phyloP scores from a whole-genome alignment of 2,888 invertebrate genomes.

The Drosophila koepferae region DNA sequence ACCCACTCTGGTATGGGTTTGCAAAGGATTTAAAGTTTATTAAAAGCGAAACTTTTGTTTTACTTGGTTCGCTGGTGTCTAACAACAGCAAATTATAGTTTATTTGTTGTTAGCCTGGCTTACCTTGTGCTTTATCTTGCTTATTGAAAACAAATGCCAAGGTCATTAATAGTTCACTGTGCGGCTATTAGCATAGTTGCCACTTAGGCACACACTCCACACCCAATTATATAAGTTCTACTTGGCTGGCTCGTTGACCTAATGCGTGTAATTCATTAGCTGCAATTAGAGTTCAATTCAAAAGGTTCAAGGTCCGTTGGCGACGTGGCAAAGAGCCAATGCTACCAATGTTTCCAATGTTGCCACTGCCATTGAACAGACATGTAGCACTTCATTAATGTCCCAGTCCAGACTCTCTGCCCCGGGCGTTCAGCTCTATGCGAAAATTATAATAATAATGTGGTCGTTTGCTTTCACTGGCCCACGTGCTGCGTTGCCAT shows the following conservation, averaged over 20 bases:
- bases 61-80: background rate
- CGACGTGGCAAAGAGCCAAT: constrained; percentile 15
- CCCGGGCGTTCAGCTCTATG: background rate
- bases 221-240: constrained; percentile 17
- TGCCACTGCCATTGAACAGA: constrained; percentile 35
- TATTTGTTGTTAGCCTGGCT: background rate
- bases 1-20: background rate
- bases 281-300: constrained; percentile 77
- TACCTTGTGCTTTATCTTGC: background rate
- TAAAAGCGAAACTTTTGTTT: background rate
- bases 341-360: constrained; percentile 13
- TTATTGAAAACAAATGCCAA: background rate
- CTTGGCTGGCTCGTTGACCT: constrained; percentile 53
- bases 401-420: background rate
- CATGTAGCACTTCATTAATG: constrained; percentile 68
- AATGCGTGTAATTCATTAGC: constrained; percentile 72
- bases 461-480: constrained; percentile 70
- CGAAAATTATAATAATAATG: constrained; percentile 69
- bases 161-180: constrained; percentile 60
- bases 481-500: constrained; percentile 60
- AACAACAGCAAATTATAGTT: no score
- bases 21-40: background rate
- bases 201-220: constrained; percentile 30
- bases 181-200: constrained; percentile 51
- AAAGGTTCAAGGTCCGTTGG: constrained; percentile 61